Percentiles rank a stretch among this genome's conserved stretches.
Conservation (phyloP, 2,113 vertebrate genomes). For the Vulpes ferrilata region DNA sequence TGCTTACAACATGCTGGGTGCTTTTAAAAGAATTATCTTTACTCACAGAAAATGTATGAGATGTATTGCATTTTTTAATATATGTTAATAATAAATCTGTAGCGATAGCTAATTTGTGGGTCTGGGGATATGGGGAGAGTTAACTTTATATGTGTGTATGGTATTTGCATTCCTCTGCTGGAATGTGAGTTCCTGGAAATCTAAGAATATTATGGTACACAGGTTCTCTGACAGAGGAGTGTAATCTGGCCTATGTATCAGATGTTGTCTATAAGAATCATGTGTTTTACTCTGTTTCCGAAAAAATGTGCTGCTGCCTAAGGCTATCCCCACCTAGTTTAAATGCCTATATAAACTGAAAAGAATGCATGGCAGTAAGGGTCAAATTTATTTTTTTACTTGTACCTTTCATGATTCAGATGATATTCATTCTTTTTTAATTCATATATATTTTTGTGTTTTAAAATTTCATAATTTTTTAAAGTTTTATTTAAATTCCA, state of each 20-base stretch:
- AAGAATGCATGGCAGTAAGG: neutral
- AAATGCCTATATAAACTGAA: neutral
- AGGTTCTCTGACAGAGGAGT: neutral
- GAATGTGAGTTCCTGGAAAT: neutral
- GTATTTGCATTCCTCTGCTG: neutral
- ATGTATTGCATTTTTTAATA: neutral
- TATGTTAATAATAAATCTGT: neutral
- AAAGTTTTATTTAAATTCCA: neutral
- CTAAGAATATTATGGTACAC: neutral
- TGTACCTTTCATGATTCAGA: neutral
- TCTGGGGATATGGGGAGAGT: neutral
- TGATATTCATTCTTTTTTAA: neutral
- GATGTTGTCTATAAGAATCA: neutral
- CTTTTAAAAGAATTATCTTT: neutral
- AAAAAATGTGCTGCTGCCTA: neutral
- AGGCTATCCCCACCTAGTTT: neutral
- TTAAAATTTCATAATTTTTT: neutral
- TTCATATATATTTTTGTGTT: neutral
- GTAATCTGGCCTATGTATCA: neutral
- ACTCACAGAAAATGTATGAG: neutral
- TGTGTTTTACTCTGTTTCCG: neutral
- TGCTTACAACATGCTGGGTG: neutral
- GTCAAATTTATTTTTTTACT: neutral
- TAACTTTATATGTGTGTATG: neutral
- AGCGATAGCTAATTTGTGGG: neutral